Evolutionary conservation across 2,888 invertebrate species (phyloP), one percentile per base, ranked within the genome.

Genomic region (Tetropium fuscum): DNA sequence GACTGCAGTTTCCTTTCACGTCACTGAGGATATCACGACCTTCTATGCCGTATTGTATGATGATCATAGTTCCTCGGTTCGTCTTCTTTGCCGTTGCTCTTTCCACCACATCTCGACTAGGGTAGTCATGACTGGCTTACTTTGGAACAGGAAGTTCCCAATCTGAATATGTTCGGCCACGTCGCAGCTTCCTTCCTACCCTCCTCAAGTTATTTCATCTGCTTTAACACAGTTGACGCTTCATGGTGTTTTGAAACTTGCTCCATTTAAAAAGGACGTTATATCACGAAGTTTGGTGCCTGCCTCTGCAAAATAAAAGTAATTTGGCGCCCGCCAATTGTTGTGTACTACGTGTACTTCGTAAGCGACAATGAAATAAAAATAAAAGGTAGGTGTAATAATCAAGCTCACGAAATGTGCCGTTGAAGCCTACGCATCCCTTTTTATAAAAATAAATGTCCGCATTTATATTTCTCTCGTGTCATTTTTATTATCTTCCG

Each of bases 1-100:
- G 63, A 65, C 59, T 63, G 60, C 60, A 65, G 66, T 64, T 66
- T 66, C 66, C 66, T 66, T 66, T 66, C 66, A 66, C 64, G 66
- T 66, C 66, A 66, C 49, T 56, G 54, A 47, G 61, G 63, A 61
- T 60, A 63, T 61, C 66, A 47, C 60, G 58, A 53, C 58, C 58
- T 59, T 56, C 56, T 59, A 59, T 63, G 63, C 58, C 63, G 41
- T 60, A 64, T 64, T 64, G 64, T 64, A 55, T 32, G 53, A 58
- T 58, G 60, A 51, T 53, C 56, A 48, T 56, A 59, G 56, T 63
- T 63, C 48, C 56, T 53, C 48, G 34, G 30, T 45, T 58, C 49
- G 40, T 60, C 63, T 63, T 57, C 60, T 57, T 60, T 58, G 43
- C 47, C 43, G 47, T 40, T 53, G 47, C 53, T 56, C 63, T 53